Base-by-base conservation (phyloP, 64 coral and sea anemone species). In the Acropora tenuis region DNA sequence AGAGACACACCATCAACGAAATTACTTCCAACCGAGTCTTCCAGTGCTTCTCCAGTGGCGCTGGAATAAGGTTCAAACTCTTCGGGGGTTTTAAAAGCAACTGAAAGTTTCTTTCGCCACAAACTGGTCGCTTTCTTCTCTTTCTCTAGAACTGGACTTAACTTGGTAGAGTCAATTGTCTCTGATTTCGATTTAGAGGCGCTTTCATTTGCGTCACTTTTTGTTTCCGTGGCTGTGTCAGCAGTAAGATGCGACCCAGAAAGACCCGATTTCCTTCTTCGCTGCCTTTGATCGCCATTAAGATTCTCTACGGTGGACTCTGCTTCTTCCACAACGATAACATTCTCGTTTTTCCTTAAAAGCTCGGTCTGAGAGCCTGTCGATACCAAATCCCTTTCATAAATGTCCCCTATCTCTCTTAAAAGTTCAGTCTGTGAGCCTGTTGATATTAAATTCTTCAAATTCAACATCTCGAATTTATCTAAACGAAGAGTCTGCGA, bases 1-100 rank as follows among this genome's bases (percentile, higher is more conserved):
- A 97, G 74, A 3, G 80, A 78, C 69, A 97, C 95, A n/a, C 95
- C 95, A 71, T 97, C 95, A 61, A 97, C 88, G 78, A 97, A 97
- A 78, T 91, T 82, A n/a, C 66, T 90, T 78, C 76, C 93, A 50
- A 79, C 76, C 16, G 91, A 87, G 10, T 47, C 78, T 63, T 92
- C 83, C 41, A 90, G 47, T 58, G 93, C 48, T 50, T 59, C n/a
- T 47, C 84, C 68, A 69, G 59, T 88, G 10, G 90, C 95, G 58
- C 87, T 92, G 63, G 69, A 78, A 47, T 90, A 88, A 4, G 80
- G 78, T 46, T 93, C 87, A 89, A 84, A 92, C 53, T 94, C 92
- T 3, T 94, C 92, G 4, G 92, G 89, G 15, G 52, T 59, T 71
- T 89, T 89, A 85, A 94, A 90, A 47, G 82, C 82, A 48, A 85